phyloP scores from a whole-genome alignment of 1,140 invertebrate species.

The Aphelinus certus region DNA sequence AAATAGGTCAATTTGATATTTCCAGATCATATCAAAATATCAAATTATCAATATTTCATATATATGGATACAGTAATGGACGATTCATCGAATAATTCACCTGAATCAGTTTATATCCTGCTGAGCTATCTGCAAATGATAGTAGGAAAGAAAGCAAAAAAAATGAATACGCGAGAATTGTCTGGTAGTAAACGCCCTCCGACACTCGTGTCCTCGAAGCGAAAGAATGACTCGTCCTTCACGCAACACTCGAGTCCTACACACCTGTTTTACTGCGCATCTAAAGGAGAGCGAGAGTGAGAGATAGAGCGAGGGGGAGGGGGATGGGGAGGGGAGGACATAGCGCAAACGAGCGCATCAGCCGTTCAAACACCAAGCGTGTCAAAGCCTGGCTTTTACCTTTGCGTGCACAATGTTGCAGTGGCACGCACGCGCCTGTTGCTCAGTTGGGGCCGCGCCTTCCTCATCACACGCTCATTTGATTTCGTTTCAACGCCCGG shows the following conservation, averaged over 20 bases:
- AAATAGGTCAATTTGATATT: too few relatives aligned
- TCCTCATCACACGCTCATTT: neutral
- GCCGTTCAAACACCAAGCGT: conserved; percentile 22
- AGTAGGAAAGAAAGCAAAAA: neutral
- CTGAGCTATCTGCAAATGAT: conserved; percentile 1
- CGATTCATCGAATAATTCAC: conserved; percentile 2
- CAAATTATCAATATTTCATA: neutral
- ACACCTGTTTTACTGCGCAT: conserved; percentile 33
- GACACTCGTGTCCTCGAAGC: too few relatives aligned
- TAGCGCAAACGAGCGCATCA: conserved; percentile 11
- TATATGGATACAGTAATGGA: neutral
- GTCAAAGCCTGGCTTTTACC: neutral
- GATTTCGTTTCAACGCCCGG: too few relatives aligned
- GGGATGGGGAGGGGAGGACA: too few relatives aligned
- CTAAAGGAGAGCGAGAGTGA: neutral
- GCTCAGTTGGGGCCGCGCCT: conserved; percentile 9
- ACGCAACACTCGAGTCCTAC: neutral
- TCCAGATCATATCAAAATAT: too few relatives aligned
- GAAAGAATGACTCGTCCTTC: too few relatives aligned
- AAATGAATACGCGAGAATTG: too few relatives aligned
- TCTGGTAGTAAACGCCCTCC: too few relatives aligned
- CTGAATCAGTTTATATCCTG: neutral
- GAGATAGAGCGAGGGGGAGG: too few relatives aligned
- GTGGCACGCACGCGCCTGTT: neutral
- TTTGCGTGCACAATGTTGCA: neutral